These are phyloP conservation scores for Platygyra sinensis DNA, from an alignment of 64 coral and sea anemone genomes.

Conservation along the genomic window DNA sequence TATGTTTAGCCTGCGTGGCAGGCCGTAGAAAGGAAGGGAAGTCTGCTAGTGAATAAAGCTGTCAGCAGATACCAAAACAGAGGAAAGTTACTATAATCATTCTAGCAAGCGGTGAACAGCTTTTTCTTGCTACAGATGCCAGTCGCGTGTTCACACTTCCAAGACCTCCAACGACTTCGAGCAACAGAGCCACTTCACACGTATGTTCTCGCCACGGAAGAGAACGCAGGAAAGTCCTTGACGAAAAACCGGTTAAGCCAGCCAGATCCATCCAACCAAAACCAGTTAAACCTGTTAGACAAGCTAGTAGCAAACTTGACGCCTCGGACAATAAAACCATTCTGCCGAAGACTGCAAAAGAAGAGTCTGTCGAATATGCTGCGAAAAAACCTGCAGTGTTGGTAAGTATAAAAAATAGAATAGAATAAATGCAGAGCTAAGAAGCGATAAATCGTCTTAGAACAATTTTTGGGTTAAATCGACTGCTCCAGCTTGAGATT, in stretches of 20 bases:
- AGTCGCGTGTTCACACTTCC: slow-evolving; percentile 3
- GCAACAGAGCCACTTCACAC: not conserved
- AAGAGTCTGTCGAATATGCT: not conserved
- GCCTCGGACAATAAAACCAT: not conserved
- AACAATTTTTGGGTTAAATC: too few species aligned
- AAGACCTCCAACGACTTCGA: not conserved
- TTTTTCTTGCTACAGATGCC: not conserved
- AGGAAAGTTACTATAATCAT: too few species aligned
- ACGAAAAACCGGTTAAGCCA: not conserved
- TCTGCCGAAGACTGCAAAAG: too few species aligned
- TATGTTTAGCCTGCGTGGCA: too few species aligned
- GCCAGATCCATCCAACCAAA: not conserved
- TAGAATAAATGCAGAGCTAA: too few species aligned
- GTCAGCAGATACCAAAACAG: too few species aligned
- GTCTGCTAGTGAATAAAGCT: too few species aligned
- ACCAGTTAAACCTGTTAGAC: slow-evolving; percentile 33
- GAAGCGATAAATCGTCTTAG: too few species aligned
- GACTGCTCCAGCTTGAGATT: too few species aligned
- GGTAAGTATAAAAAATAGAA: too few species aligned
- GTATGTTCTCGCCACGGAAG: slow-evolving; percentile 6
- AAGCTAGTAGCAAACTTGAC: not conserved
- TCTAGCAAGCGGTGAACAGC: not conserved
- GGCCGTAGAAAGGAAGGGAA: too few species aligned
- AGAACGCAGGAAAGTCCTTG: not conserved
- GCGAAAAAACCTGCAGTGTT: not conserved